Evolutionary conservation across 2,797 vertebrate species (phyloP), one percentile per base, ranked within the genome.

Genomic region (Discoglossus pictus): DNA sequence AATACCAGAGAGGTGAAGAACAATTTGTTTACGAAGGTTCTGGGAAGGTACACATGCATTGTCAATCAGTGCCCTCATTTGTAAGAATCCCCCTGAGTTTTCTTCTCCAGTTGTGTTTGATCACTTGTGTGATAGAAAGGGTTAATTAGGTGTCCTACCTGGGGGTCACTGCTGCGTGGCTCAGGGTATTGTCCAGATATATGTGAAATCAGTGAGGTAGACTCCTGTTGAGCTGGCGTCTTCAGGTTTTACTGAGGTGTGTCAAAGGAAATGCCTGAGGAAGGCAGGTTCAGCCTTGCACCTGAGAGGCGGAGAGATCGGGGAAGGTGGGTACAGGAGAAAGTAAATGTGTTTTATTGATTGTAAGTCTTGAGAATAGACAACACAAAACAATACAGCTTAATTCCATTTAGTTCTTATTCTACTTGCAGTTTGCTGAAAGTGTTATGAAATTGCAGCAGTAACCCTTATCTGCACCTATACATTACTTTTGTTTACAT

Each of bases 201-300:
- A 21, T 20, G 20, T 62, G 34, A 39, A 35, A 51, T 17, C 34
- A 10, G 17, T 18, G 15, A 16, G 8, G 23, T 47, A 56, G 25
- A 34, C 52, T 25, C 43, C 17, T 24, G 17, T 15, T 21, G 36
- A 5, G 6, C 20, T 54, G 16, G 7, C 20, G 39, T 18, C 15
- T 40, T 60, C 42, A 24, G 25, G 20, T 20, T 24, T 27, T 52
- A 15, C 31, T 20, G 13, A 42, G 64, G 70, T 55, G 62, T 66
- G 63, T 43, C 64, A 15, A 73, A 55, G 48, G 25, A 61, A 70
- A 73, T 61, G 61, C 52, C 68, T 71, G 25, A 54, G 27, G 16
- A 18, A 64, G 51, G 21, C 10, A 20, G 21, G 59, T 42, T 55
- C 13, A 25, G 31, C 43, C 47, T 17, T 52, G 47, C 15, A 21